Conservation (phyloP, 92 coral and sea anemone species). For the Umimayanthus chanpuru region DNA sequence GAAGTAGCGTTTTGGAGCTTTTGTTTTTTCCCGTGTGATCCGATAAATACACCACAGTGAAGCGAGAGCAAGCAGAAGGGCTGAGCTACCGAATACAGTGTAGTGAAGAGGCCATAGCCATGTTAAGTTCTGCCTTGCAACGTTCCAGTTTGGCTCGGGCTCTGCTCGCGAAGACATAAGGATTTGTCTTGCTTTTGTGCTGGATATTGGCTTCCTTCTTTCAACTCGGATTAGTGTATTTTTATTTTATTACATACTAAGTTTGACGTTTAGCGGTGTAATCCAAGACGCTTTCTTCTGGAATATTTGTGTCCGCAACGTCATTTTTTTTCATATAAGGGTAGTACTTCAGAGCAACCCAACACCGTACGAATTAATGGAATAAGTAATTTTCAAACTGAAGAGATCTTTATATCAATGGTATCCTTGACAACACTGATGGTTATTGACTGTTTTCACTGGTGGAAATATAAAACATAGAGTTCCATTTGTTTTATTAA, state of each 20-base stretch:
- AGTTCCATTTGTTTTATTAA: neutral
- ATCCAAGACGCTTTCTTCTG: no score
- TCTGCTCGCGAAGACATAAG: conserved; percentile 20
- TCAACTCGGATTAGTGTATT: neutral
- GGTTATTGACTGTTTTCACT: neutral
- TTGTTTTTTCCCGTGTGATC: neutral
- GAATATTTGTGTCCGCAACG: no score
- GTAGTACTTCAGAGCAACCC: neutral
- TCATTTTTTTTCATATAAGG: no score
- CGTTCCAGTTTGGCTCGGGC: conserved; percentile 25
- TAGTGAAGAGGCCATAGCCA: conserved; percentile 46
- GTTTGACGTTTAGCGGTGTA: no score
- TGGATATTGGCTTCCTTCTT: neutral
- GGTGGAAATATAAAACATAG: neutral
- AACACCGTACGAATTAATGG: neutral
- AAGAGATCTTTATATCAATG: no score
- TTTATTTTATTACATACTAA: neutral
- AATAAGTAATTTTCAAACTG: no score
- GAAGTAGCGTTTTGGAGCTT: conserved; percentile 45
- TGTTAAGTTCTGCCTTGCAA: neutral
- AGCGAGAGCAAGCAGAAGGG: conserved; percentile 11
- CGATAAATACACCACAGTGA: conserved; percentile 31
- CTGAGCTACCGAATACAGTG: conserved; percentile 12
- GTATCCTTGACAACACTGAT: neutral
- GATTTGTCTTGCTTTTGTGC: neutral